Evolutionary conservation across 2,888 invertebrate genomes (phyloP).

Genomic region (Agriopis leucophaearia): DNA sequence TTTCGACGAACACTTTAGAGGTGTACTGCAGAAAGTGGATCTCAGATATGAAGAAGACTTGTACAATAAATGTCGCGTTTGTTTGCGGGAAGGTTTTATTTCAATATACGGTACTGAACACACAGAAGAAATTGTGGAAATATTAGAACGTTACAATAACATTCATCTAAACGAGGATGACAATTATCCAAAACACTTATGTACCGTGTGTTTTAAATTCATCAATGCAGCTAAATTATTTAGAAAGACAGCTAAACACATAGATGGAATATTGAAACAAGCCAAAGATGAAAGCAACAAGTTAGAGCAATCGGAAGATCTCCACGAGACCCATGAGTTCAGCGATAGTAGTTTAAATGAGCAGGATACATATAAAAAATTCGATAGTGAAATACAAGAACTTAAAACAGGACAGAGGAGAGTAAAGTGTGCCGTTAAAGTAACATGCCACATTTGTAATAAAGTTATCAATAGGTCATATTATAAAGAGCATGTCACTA

Average conservation of each 20-base stretch:
- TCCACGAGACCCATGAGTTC: constrained; percentile 44
- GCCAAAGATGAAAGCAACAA: constrained; percentile 51
- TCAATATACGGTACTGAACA: constrained; percentile 37
- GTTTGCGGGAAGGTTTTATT: constrained; percentile 45
- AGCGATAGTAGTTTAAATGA: constrained; percentile 49
- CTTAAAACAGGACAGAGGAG: constrained; percentile 48
- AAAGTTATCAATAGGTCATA: constrained; percentile 66
- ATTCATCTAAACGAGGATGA: constrained; percentile 62
- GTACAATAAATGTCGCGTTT: constrained; percentile 46
- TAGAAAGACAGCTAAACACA: constrained; percentile 63
- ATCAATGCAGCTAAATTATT: constrained; percentile 65
- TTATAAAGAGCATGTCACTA: constrained; percentile 66
- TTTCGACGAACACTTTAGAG: constrained; percentile 45
- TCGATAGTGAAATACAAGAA: constrained; percentile 25
- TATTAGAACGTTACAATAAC: constrained; percentile 50
- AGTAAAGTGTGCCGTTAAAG: constrained; percentile 52
- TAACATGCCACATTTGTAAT: constrained; percentile 55
- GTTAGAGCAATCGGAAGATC: constrained; percentile 41
- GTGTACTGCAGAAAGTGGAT: constrained; percentile 26
- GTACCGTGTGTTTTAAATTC: constrained; percentile 65
- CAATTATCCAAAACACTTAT: constrained; percentile 64
- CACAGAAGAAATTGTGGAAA: constrained; percentile 31
- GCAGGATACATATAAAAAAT: constrained; percentile 45
- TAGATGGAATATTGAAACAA: constrained; percentile 59
- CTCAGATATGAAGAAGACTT: constrained; percentile 23